These are phyloP conservation scores for Drymodes brunneopygia DNA, from an alignment of 2,113 vertebrate genomes.

Conservation along the genomic window DNA sequence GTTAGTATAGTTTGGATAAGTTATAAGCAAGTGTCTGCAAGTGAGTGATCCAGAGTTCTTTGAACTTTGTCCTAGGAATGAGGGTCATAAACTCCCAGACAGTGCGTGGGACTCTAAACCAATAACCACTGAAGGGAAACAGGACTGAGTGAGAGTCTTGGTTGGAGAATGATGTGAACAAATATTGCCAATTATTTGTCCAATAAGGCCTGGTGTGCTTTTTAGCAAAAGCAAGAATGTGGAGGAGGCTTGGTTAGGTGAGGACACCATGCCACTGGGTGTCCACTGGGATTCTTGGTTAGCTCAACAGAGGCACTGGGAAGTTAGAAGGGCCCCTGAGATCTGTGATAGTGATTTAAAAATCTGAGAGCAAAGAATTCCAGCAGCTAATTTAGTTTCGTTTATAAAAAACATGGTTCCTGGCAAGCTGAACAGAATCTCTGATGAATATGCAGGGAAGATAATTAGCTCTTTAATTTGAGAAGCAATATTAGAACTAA, in stretches of 20 bases:
- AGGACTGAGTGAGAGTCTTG: neutral
- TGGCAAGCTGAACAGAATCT: neutral
- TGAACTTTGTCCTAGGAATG: neutral
- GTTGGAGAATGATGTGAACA: neutral
- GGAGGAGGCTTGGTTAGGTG: neutral
- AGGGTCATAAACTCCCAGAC: neutral
- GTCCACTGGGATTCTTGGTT: neutral
- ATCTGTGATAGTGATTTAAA: neutral
- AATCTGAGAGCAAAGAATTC: neutral
- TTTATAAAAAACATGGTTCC: neutral
- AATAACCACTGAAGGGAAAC: neutral
- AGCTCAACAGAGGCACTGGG: neutral
- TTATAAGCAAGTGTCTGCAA: neutral
- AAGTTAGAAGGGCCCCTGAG: neutral
- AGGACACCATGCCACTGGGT: neutral
- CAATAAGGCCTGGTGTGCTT: neutral
- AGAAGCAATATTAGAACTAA: neutral
- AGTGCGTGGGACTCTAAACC: neutral
- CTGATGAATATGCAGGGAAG: neutral
- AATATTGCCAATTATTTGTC: neutral
- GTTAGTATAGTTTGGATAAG: neutral
- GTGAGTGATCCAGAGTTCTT: neutral
- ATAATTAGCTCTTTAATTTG: constrained; percentile 26
- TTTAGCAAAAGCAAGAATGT: neutral
- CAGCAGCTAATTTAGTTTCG: neutral